phyloP scores from a whole-genome alignment of 2,797 vertebrate species.

The Eremophila alpestris region DNA sequence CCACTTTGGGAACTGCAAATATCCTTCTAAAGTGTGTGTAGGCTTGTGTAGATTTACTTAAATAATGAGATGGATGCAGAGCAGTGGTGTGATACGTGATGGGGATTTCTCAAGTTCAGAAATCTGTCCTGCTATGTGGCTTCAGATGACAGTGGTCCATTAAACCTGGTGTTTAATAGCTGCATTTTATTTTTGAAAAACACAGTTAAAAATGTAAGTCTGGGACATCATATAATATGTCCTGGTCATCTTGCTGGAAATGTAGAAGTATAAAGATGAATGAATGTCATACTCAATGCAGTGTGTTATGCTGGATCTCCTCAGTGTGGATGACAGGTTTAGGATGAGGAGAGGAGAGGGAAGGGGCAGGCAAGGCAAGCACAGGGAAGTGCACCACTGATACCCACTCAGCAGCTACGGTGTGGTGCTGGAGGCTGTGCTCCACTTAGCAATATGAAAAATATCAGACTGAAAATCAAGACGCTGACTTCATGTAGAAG shows the following conservation, averaged over 20 bases:
- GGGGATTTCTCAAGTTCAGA: background rate
- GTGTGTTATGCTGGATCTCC: fast-evolving
- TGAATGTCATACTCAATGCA: background rate
- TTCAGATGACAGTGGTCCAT: background rate
- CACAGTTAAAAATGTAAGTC: background rate
- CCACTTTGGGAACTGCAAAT: background rate
- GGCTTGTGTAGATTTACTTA: background rate
- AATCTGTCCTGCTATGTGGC: fast-evolving
- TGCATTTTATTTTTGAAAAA: background rate
- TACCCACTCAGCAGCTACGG: background rate
- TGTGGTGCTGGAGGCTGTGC: background rate
- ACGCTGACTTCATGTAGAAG: slow-evolving; percentile 62
- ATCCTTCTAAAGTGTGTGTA: background rate
- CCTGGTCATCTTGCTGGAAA: background rate
- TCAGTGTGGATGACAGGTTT: background rate
- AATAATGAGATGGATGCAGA: background rate
- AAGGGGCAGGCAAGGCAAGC: background rate
- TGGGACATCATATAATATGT: background rate
- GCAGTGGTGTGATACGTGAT: fast-evolving
- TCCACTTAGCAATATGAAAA: background rate
- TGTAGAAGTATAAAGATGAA: background rate
- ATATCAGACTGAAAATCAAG: slow-evolving; percentile 60
- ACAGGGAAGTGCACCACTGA: background rate
- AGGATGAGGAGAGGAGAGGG: background rate
- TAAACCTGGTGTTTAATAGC: background rate